These are phyloP conservation scores for Synergus laeviventris DNA, from an alignment of 2,888 invertebrate genomes.

Conservation along the genomic window DNA sequence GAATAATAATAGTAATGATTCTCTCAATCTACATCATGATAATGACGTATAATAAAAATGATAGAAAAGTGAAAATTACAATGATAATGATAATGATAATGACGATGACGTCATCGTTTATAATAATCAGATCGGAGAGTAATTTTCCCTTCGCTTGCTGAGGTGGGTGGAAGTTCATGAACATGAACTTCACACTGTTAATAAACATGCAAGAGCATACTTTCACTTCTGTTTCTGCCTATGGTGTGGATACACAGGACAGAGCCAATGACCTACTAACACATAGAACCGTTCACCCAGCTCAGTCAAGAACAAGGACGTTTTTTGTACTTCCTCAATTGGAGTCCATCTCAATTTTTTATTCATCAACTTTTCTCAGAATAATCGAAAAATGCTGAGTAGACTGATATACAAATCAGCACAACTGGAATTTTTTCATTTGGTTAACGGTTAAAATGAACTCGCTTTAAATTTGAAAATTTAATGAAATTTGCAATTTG, in stretches of 20 bases:
- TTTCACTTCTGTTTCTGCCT: slow-evolving; percentile 68
- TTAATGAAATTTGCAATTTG: neutral
- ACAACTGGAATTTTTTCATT: no score
- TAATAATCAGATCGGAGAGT: slow-evolving; percentile 31
- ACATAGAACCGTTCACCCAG: slow-evolving; percentile 61
- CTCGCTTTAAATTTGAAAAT: neutral
- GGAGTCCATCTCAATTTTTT: slow-evolving; percentile 7
- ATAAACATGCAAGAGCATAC: slow-evolving; percentile 66
- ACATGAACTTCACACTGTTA: slow-evolving; percentile 72
- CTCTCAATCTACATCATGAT: neutral
- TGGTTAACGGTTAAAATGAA: neutral
- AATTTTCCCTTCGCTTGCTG: slow-evolving; percentile 18
- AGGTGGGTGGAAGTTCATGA: slow-evolving; percentile 62
- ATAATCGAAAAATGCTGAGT: neutral
- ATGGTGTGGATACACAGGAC: slow-evolving; percentile 61
- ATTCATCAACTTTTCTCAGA: neutral
- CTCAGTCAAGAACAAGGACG: slow-evolving; percentile 36
- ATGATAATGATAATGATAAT: neutral
- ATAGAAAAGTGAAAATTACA: neutral
- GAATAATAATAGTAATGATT: slow-evolving; percentile 15
- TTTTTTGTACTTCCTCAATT: slow-evolving; percentile 29
- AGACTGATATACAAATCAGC: neutral
- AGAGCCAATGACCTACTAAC: slow-evolving; percentile 75
- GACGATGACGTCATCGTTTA: slow-evolving; percentile 14
- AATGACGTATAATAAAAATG: neutral